phyloP scores from a whole-genome alignment of 2,888 invertebrate genomes.

The Drosophila antonietae region DNA sequence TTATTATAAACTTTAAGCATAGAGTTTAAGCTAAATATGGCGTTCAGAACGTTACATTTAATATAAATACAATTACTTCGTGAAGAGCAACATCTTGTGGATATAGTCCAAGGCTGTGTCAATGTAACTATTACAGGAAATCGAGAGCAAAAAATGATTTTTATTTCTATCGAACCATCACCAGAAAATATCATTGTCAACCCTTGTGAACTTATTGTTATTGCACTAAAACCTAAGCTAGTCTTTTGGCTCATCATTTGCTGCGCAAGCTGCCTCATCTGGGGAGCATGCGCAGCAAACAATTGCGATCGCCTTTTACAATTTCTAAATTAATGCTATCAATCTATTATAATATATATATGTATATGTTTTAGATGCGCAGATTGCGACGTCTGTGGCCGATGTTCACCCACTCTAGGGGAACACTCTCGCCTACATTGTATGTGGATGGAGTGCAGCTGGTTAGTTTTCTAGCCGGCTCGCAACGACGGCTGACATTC shows the following conservation, averaged over 20 bases:
- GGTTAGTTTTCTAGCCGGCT: constrained; percentile 87
- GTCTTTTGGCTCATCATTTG: constrained; percentile 70
- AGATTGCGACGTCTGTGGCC: constrained; percentile 82
- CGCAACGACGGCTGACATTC: constrained; percentile 91
- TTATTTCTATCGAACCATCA: constrained; percentile 52
- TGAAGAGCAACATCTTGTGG: constrained; percentile 51
- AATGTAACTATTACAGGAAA: constrained; percentile 43
- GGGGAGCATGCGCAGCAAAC: constrained; percentile 71
- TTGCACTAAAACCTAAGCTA: constrained; percentile 68
- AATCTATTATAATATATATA: neutral
- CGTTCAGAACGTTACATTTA: constrained; percentile 72
- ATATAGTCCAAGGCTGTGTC: constrained; percentile 58
- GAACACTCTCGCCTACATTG: constrained; percentile 75
- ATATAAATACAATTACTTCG: constrained; percentile 69
- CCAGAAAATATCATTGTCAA: constrained; percentile 40
- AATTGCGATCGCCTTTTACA: constrained; percentile 48
- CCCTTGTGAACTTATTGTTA: constrained; percentile 50
- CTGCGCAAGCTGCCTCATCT: constrained; percentile 56
- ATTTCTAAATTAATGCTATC: constrained; percentile 52
- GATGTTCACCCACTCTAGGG: constrained; percentile 84
- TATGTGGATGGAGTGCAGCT: constrained; percentile 85
- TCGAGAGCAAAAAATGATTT: constrained; percentile 9
- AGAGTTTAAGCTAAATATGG: constrained; percentile 71
- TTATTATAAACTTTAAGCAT: constrained; percentile 68
- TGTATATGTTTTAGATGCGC: constrained; percentile 60